phyloP scores from a whole-genome alignment of 2,797 vertebrate species.

The Peromyscus nudipes region DNA sequence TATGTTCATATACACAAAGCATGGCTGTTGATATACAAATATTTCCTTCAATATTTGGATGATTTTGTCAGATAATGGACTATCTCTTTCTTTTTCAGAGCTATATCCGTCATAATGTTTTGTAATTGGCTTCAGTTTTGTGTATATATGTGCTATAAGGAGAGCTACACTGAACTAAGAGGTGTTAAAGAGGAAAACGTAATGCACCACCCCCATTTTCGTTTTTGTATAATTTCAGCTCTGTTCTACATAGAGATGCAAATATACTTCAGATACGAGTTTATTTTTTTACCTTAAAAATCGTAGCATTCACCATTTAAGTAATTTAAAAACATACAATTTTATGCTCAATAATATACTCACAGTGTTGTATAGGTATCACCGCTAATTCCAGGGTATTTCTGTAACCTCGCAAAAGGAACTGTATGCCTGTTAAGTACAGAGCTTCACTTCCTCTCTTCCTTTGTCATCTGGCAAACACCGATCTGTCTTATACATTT shows the following conservation, averaged over 20 bases:
- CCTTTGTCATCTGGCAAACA: neutral
- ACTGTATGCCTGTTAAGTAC: neutral
- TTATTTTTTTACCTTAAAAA: constrained; percentile 9
- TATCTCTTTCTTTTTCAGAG: constrained; percentile 48
- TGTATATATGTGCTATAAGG: constrained; percentile 4
- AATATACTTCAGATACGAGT: neutral
- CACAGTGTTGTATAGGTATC: neutral
- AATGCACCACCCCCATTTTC: constrained; percentile 2
- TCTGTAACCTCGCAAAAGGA: neutral
- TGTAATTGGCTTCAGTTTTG: constrained; percentile 50
- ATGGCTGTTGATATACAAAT: neutral
- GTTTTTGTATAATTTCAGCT: constrained; percentile 44
- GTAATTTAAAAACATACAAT: neutral
- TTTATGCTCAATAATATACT: constrained; percentile 49
- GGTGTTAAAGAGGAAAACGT: constrained; percentile 51
- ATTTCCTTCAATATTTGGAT: constrained; percentile 12
- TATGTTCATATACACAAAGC: neutral
- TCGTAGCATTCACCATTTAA: neutral
- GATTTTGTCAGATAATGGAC: constrained; percentile 7
- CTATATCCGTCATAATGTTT: neutral
- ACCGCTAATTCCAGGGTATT: neutral
- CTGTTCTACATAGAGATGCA: neutral
- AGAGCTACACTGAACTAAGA: constrained; percentile 18
- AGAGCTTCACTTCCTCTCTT: neutral
- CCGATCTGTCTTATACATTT: constrained; percentile 33